phyloP scores from a whole-genome alignment of 1,140 invertebrate species.

The Vanessa atalanta region DNA sequence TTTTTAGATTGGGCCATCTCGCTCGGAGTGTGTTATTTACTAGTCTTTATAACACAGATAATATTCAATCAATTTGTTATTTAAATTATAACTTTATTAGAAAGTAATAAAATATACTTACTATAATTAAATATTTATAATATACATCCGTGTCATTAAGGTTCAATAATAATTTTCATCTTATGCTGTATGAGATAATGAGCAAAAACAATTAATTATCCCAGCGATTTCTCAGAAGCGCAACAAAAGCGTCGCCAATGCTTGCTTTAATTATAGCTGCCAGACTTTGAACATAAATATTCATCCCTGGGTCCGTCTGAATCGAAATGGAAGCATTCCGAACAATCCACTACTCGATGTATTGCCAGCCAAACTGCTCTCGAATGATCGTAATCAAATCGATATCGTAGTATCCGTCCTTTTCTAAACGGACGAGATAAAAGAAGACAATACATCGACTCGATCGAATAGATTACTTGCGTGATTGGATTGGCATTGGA shows the following conservation, averaged over 20 bases:
- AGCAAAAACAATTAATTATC: slow-evolving; percentile 37
- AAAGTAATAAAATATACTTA: no score
- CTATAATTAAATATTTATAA: no score
- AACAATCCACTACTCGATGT: slow-evolving; percentile 34
- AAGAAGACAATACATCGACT: slow-evolving; percentile 27
- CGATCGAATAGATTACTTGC: slow-evolving; percentile 28
- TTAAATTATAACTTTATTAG: no score
- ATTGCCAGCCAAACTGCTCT: slow-evolving; percentile 22
- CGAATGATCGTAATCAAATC: slow-evolving; percentile 38
- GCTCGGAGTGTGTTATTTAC: no score
- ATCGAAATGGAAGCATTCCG: slow-evolving; percentile 33
- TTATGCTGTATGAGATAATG: slow-evolving; percentile 25
- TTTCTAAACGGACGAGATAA: slow-evolving; percentile 21
- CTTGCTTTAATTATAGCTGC: slow-evolving; percentile 38
- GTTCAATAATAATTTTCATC: neutral
- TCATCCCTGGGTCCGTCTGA: slow-evolving; percentile 26
- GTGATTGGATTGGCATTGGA: slow-evolving; percentile 32
- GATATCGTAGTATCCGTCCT: slow-evolving; percentile 29
- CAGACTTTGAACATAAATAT: slow-evolving; percentile 39
- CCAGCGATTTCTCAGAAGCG: slow-evolving; percentile 32
- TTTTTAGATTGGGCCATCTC: no score
- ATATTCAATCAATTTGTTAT: no score
- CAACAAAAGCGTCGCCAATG: slow-evolving; percentile 36
- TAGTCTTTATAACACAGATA: no score
- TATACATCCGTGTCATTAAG: neutral